These are phyloP conservation scores for Apostichopus californicus DNA, from an alignment of 35 echinoderm and acorn worm genomes.

Conservation along the genomic window DNA sequence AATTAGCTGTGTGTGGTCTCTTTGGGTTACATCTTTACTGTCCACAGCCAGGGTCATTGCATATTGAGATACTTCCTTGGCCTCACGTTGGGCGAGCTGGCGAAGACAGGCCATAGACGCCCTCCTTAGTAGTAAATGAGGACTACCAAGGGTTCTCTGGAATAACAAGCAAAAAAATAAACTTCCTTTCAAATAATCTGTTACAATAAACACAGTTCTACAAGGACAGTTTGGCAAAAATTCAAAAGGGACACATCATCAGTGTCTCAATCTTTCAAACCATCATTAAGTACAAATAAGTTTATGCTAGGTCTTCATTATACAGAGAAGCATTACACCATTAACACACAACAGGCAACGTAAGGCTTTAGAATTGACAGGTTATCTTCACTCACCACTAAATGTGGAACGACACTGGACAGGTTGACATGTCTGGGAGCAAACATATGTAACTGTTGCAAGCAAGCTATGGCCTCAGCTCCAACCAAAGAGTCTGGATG, in stretches of 20 bases:
- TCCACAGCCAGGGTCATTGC: conserved; percentile 82
- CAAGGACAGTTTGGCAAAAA: not conserved
- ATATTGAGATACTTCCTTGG: conserved; percentile 91
- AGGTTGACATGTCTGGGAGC: conserved; percentile 99
- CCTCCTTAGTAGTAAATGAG: conserved; percentile 76
- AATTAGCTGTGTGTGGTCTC: conserved; percentile 59
- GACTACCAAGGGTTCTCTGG: conserved; percentile 73
- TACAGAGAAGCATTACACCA: too few species aligned
- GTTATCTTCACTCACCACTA: conserved; percentile 73
- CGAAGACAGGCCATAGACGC: conserved; percentile 92
- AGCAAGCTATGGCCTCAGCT: conserved; percentile 93
- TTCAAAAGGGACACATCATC: not conserved
- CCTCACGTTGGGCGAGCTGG: conserved; percentile 94
- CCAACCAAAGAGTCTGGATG: conserved; percentile 94
- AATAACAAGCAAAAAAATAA: not conserved
- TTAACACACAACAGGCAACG: too few species aligned
- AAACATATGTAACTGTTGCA: conserved; percentile 99
- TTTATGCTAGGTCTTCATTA: too few species aligned
- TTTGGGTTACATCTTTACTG: conserved; percentile 52
- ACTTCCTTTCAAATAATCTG: too few species aligned
- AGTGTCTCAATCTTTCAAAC: too few species aligned
- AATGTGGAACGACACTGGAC: conserved; percentile 85
- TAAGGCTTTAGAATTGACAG: too few species aligned
- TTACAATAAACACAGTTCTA: too few species aligned
- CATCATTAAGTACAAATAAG: too few species aligned